A percentile compares a stretch with the other conserved stretches of the same genome.
Evolutionary conservation across 2,888 invertebrate species (phyloP).

Genomic region (Anoplius nigerrimus): DNA sequence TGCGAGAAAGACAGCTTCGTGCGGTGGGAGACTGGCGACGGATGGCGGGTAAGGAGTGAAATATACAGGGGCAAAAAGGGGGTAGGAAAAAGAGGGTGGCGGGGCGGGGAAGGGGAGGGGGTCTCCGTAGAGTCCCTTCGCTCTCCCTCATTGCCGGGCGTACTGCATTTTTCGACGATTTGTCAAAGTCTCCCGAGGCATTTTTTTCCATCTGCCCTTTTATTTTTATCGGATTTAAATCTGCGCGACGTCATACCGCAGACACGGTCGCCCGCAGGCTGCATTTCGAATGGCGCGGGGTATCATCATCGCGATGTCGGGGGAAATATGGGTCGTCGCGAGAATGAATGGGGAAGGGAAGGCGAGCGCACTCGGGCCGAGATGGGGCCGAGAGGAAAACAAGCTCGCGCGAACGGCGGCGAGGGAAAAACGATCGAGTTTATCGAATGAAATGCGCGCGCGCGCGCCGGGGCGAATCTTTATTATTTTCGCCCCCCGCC

Average conservation of each 20-base stretch:
- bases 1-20: slow-evolving; percentile 10
- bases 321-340: slow-evolving; percentile 44
- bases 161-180: slow-evolving; percentile 70
- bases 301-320: slow-evolving; percentile 22
- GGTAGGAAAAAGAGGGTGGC: slow-evolving; percentile 41
- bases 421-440: slow-evolving; percentile 5
- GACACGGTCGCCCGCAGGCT: slow-evolving; percentile 48
- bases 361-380: slow-evolving; percentile 15
- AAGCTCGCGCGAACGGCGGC: slow-evolving; percentile 1
- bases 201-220: slow-evolving; percentile 16
- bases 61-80: slow-evolving; percentile 20
- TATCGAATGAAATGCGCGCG: slow-evolving; percentile 2
- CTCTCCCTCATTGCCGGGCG: slow-evolving; percentile 38
- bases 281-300: slow-evolving; percentile 30
- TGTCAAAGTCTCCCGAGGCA: slow-evolving; percentile 66
- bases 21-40: slow-evolving; percentile 24
- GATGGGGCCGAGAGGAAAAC: background rate
- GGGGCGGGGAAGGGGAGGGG: no score
- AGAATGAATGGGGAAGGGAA: slow-evolving; percentile 14
- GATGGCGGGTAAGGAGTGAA: slow-evolving; percentile 17
- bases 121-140: slow-evolving; percentile 26
- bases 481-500: no score
- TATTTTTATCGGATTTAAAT: slow-evolving; percentile 70
- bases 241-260: slow-evolving; percentile 64
- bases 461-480: no score